Percentiles rank a stretch among this genome's conserved stretches.
phyloP scores from a whole-genome alignment of 2,113 vertebrate genomes.

The Hemiprocne comata region DNA sequence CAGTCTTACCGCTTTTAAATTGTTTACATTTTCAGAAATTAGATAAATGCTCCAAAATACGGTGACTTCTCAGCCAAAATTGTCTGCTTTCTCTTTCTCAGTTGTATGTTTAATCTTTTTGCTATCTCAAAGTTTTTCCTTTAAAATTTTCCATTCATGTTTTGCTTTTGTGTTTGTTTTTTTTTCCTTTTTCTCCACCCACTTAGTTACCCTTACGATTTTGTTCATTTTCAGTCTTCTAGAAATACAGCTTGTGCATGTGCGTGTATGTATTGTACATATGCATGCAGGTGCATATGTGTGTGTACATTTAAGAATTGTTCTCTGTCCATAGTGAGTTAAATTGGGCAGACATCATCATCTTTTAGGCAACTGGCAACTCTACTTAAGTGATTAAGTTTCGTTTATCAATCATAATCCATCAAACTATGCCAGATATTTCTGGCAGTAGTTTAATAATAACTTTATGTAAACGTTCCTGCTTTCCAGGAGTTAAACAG shows the following conservation, averaged over 20 bases:
- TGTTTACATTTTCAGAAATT: neutral
- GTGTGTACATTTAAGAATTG: neutral
- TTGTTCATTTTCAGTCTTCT: neutral
- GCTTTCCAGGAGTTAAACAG: neutral
- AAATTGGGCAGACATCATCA: neutral
- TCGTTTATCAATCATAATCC: neutral
- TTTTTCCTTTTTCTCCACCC: neutral
- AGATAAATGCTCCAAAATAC: neutral
- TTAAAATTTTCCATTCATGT: neutral
- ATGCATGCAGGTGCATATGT: neutral
- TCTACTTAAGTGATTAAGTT: neutral
- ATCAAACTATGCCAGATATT: constrained; percentile 1
- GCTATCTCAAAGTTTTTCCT: neutral
- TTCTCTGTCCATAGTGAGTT: neutral
- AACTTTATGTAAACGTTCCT: neutral
- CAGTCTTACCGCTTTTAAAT: neutral
- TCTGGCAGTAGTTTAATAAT: constrained; percentile 7
- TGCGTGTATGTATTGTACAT: neutral
- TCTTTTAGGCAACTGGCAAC: neutral
- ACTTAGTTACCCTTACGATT: neutral
- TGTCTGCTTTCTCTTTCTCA: neutral
- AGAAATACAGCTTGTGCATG: neutral
- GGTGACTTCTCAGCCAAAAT: neutral
- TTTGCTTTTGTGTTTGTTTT: neutral
- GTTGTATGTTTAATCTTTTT: neutral